These are phyloP conservation scores for Tinamus major DNA, from an alignment of 2,797 vertebrate species.

Conservation along the genomic window DNA sequence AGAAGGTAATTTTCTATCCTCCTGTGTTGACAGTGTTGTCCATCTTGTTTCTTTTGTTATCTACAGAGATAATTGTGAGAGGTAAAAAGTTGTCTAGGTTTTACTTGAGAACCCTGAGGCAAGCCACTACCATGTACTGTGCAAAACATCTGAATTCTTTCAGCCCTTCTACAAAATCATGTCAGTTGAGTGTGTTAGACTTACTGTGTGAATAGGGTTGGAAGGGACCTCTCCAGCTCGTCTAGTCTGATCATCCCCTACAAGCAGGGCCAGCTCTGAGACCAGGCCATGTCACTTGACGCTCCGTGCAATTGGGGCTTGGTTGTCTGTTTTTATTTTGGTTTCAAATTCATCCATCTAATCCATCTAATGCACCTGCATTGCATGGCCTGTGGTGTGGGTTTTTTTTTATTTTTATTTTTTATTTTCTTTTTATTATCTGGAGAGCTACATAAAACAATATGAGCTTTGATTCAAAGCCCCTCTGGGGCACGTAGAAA, in stretches of 20 bases:
- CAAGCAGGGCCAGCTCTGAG: no score
- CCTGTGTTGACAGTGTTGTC: not conserved
- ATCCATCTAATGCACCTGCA: no score
- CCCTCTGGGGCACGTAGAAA: not conserved
- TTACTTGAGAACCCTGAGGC: not conserved
- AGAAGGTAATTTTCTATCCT: conserved; percentile 82
- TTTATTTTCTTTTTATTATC: not conserved
- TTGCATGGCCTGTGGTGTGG: no score
- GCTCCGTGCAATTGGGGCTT: no score
- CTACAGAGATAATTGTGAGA: not conserved
- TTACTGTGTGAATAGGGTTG: not conserved
- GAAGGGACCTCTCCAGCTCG: not conserved
- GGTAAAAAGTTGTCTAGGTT: not conserved
- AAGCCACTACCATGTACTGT: not conserved
- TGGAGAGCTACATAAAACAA: no score
- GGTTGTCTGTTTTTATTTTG: no score
- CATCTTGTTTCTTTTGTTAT: not conserved
- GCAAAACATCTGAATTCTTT: not conserved
- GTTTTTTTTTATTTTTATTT: no score
- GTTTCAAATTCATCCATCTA: not conserved
- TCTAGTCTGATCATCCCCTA: no score
- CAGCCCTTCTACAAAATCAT: not conserved
- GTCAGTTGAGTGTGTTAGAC: not conserved
- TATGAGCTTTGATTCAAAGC: not conserved
- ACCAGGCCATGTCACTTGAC: no score